These are phyloP conservation scores for Campaea margaritaria DNA, from an alignment of 2,888 invertebrate species.

Conservation along the genomic window DNA sequence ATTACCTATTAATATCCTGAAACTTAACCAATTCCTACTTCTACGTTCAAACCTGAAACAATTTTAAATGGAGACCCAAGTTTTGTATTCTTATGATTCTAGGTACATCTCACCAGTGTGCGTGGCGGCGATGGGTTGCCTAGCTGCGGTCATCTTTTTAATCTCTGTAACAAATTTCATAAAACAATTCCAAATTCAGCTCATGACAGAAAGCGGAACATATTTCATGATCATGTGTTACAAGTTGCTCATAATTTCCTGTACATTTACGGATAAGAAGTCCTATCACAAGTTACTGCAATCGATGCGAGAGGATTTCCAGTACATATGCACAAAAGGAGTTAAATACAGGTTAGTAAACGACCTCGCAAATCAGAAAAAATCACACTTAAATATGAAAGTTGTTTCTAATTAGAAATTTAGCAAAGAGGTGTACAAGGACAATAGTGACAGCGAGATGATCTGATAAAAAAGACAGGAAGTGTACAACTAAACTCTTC, in stretches of 20 bases:
- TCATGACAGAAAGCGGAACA: constrained; percentile 28
- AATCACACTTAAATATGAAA: no score
- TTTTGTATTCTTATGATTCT: constrained; percentile 2
- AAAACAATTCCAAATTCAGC: constrained; percentile 14
- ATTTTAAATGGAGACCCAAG: background rate
- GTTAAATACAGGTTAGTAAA: constrained; percentile 29
- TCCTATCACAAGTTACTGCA: constrained; percentile 16
- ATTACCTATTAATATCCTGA: no score
- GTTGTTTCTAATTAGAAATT: no score
- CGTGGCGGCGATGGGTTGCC: no score
- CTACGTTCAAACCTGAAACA: background rate
- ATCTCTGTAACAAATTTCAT: constrained; percentile 6
- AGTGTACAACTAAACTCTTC: no score
- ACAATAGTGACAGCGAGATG: no score
- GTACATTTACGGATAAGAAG: constrained; percentile 12
- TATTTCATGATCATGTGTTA: constrained; percentile 29
- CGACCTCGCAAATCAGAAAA: no score
- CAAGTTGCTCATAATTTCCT: constrained; percentile 20
- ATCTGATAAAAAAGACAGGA: no score
- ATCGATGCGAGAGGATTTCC: constrained; percentile 28
- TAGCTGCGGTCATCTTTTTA: no score
- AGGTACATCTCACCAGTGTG: constrained; percentile 18
- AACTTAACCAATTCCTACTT: no score
- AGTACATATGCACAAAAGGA: constrained; percentile 29
- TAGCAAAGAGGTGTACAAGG: no score